Evolutionary conservation across 2,797 vertebrate genomes (phyloP), one percentile per base, ranked within the genome.

Genomic region (Hypotaenidia philippensis): DNA sequence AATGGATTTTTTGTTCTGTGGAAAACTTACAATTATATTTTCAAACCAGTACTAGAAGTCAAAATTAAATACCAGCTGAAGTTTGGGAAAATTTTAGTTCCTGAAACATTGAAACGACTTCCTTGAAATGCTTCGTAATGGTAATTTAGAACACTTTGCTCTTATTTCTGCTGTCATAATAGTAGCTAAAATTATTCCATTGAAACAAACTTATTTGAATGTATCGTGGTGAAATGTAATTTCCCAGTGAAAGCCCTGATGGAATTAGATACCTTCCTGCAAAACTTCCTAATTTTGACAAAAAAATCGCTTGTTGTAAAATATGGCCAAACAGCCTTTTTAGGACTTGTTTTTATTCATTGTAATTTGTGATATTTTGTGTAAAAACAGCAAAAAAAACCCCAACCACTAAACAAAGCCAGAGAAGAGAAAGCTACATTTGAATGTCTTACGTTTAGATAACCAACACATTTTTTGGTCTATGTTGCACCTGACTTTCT

Each of bases 161-260:
- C 64, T 93, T 74, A 68, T 60, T 93, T 87, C 76, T 89, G 21
- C 82, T 87, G 82, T 85, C 75, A 89, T 80, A 94, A 91, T 83
- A 93, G 49, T 75, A 93, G 64, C 84, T 95, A 79, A 93, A 91
- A 83, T 92, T 93, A 77, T 91, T 89, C 68, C 87, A 47, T 61
- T 85, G 75, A 94, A 94, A 71, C 18, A 75, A 89, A 91, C 47
- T 76, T 1, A 95, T 88, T 71, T 83, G 45, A 94, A 41, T 64
- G 5, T 81, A 78, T 87, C 59, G 72, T 52, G 57, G n/a, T 60
- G 56, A 93, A 93, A 90, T 68, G 69, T 49, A 83, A 88, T 88
- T 90, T 95, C 56, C 22, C 2, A 2, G 56, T 88, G 69, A 91
- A 94, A 85, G 53, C 49, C n/a, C 25, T 56, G 64, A 32, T 75